phyloP scores from a whole-genome alignment of 1,140 invertebrate genomes.

The Parapsyche elsis region DNA sequence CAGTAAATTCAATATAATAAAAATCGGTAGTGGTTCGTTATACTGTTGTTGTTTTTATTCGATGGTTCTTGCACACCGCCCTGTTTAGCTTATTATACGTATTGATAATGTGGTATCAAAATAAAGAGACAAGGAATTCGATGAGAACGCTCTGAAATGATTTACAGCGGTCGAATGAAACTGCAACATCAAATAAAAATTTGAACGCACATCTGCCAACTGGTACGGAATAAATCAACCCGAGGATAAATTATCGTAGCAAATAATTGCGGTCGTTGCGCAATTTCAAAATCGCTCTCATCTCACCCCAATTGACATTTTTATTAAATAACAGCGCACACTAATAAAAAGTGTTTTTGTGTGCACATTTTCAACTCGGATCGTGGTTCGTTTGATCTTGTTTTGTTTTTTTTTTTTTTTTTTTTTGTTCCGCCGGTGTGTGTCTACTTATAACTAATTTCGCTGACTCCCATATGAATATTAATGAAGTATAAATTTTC shows the following conservation, averaged over 20 bases:
- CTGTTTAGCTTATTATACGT: too few relatives aligned
- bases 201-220: neutral
- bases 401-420: neutral
- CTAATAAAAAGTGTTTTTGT: constrained; percentile 22
- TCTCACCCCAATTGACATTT: constrained; percentile 12
- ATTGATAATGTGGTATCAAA: too few relatives aligned
- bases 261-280: neutral
- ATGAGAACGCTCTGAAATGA: neutral
- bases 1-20: too few relatives aligned
- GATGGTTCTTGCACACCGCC: too few relatives aligned
- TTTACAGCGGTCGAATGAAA: neutral
- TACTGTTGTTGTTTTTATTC: too few relatives aligned
- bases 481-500: constrained; percentile 19
- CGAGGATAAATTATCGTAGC: neutral
- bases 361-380: neutral
- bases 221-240: neutral
- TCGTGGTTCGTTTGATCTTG: neutral
- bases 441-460: too few relatives aligned
- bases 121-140: too few relatives aligned
- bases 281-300: neutral
- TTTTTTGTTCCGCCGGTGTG: neutral
- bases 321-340: neutral
- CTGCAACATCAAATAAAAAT: neutral
- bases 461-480: neutral
- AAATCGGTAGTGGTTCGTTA: too few relatives aligned